Conservation (phyloP, 2,113 vertebrate species). For the Channa maculata region DNA sequence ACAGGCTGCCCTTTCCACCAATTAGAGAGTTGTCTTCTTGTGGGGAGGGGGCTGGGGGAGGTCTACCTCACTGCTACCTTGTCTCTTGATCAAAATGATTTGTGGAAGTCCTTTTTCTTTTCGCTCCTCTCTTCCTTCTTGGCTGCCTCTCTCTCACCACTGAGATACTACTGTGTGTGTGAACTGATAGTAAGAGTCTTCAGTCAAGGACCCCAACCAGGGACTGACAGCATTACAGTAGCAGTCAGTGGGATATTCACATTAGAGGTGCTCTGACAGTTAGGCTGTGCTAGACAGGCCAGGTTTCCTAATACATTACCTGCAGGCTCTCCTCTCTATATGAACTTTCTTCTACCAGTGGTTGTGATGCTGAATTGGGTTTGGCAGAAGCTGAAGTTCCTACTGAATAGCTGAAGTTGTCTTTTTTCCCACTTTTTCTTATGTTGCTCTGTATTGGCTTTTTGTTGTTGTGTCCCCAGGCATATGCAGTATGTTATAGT, state of each 20-base stretch:
- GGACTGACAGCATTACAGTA: constrained; percentile 70
- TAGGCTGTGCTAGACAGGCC: constrained; percentile 56
- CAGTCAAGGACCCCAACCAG: constrained; percentile 68
- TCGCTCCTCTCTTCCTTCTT: constrained; percentile 52
- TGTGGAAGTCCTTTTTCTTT: constrained; percentile 68
- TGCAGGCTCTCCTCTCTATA: constrained; percentile 46
- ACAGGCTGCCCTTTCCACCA: constrained; percentile 85
- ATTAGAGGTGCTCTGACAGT: constrained; percentile 70
- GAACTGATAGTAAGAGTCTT: constrained; percentile 69
- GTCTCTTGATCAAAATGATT: constrained; percentile 82
- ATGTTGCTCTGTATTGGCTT: constrained; percentile 51
- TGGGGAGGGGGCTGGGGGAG: constrained; percentile 74
- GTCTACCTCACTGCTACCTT: constrained; percentile 73
- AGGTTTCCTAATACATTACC: constrained; percentile 51
- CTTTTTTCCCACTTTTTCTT: constrained; percentile 31
- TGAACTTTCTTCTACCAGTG: constrained; percentile 35
- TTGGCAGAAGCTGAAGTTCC: constrained; percentile 58
- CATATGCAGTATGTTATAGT: constrained; percentile 47
- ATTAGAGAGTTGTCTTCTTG: constrained; percentile 81
- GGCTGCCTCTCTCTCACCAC: constrained; percentile 43
- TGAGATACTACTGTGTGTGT: constrained; percentile 65
- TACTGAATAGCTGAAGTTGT: constrained; percentile 56
- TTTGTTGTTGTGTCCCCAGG: constrained; percentile 72
- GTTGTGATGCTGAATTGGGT: constrained; percentile 45
- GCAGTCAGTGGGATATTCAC: constrained; percentile 70